These are phyloP conservation scores for Diarsia brunnea DNA, from an alignment of 2,888 invertebrate species.

Conservation along the genomic window DNA sequence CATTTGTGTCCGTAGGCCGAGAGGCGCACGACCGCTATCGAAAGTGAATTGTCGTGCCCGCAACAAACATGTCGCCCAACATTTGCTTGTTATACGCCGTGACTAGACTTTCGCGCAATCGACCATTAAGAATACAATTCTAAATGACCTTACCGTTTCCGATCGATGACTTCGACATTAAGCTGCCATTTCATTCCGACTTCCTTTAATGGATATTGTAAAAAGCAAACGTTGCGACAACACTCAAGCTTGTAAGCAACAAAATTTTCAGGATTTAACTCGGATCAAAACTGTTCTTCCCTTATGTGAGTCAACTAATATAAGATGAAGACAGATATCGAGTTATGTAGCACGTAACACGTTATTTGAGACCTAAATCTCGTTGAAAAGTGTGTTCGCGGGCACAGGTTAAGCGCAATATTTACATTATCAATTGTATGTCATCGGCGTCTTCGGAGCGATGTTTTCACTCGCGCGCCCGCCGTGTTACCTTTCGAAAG, in stretches of 20 bases:
- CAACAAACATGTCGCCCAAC: conserved; percentile 79
- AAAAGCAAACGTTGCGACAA: conserved; percentile 37
- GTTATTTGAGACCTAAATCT: conserved; percentile 74
- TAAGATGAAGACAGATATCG: conserved; percentile 39
- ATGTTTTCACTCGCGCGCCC: conserved; percentile 87
- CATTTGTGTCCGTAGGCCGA: conserved; percentile 84
- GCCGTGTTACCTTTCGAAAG: conserved; percentile 90
- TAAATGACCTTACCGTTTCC: conserved; percentile 76
- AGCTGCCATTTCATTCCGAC: conserved; percentile 67
- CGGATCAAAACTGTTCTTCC: background rate
- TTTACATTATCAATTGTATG: conserved; percentile 89
- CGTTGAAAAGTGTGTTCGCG: conserved; percentile 78
- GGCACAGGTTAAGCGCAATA: conserved; percentile 84
- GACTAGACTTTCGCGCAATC: conserved; percentile 83
- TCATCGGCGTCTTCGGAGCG: conserved; percentile 85
- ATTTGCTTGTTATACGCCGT: conserved; percentile 77
- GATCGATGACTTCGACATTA: conserved; percentile 75
- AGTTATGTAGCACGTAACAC: conserved; percentile 68
- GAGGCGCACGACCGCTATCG: conserved; percentile 85
- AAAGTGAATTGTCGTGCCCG: conserved; percentile 87
- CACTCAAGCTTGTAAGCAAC: background rate
- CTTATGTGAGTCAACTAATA: conserved; percentile 15
- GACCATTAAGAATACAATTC: conserved; percentile 80
- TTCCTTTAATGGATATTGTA: conserved; percentile 68
- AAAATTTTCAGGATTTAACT: conserved; percentile 1